A percentile compares a stretch with the other conserved stretches of the same genome.
Conservation (phyloP, 2,888 invertebrate species). For the Elegia similella region DNA sequence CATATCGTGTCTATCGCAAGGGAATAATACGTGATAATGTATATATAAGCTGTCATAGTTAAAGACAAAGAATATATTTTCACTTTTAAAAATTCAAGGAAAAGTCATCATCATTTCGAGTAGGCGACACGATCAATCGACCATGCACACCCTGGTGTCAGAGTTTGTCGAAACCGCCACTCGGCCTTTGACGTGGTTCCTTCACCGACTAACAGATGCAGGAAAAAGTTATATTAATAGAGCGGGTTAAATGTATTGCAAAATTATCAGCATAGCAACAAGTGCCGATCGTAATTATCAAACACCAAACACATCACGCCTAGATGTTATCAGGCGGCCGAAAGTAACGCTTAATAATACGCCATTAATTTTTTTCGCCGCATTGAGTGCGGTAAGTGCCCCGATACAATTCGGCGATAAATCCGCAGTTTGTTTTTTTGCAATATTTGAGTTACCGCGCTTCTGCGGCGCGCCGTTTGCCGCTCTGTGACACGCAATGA, state of each 20-base stretch:
- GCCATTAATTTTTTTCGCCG: conserved; percentile 14
- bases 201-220: no score
- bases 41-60: no score
- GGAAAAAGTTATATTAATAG: no score
- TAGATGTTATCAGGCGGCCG: conserved; percentile 7
- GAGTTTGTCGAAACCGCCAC: no score
- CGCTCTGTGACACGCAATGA: conserved; percentile 18
- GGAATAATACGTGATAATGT: no score
- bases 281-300: conserved; percentile 4
- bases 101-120: no score
- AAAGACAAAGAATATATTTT: no score
- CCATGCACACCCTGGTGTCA: no score
- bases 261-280: background rate
- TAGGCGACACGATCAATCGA: no score
- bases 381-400: conserved; percentile 13
- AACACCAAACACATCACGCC: conserved; percentile 10
- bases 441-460: conserved; percentile 28
- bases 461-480: conserved; percentile 29
- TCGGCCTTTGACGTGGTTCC: no score
- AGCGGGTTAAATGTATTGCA: background rate
- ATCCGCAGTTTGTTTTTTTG: conserved; percentile 21
- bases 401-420: conserved; percentile 14
- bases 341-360: conserved; percentile 14
- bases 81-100: no score
- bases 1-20: no score